Conservation (phyloP, 2,888 invertebrate genomes). For the Heliconius erato region DNA sequence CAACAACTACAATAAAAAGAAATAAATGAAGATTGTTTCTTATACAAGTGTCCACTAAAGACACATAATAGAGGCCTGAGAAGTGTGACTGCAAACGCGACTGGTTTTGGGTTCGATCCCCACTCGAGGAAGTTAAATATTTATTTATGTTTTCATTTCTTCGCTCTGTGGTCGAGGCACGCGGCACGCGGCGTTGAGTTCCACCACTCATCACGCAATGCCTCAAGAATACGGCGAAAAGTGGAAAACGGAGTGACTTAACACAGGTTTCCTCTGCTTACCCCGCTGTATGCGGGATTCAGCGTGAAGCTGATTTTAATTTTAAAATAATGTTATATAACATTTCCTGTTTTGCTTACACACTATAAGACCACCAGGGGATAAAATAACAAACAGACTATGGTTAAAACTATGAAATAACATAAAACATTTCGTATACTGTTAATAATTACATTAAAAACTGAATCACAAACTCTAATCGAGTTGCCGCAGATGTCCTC, state of each 20-base stretch:
- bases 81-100: no score
- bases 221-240: no score
- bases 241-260: no score
- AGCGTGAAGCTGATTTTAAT: no score
- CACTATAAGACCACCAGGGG: constrained; percentile 25
- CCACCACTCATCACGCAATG: no score
- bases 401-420: constrained; percentile 40
- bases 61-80: background rate
- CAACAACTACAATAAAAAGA: background rate
- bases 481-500: constrained; percentile 48
- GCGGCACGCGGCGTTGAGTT: no score
- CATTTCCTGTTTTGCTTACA: constrained; percentile 7
- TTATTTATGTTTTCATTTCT: no score
- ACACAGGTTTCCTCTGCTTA: no score
- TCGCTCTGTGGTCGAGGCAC: no score
- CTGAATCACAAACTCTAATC: constrained; percentile 48
- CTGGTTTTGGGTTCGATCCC: no score
- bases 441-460: constrained; percentile 42
- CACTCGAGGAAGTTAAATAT: no score
- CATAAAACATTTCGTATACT: constrained; percentile 34
- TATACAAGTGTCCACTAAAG: background rate
- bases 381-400: constrained; percentile 31
- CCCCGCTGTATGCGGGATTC: no score
- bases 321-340: background rate
- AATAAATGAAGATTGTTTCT: background rate